Conservation (phyloP, 2,113 vertebrate genomes). For the Peromyscus californicus region DNA sequence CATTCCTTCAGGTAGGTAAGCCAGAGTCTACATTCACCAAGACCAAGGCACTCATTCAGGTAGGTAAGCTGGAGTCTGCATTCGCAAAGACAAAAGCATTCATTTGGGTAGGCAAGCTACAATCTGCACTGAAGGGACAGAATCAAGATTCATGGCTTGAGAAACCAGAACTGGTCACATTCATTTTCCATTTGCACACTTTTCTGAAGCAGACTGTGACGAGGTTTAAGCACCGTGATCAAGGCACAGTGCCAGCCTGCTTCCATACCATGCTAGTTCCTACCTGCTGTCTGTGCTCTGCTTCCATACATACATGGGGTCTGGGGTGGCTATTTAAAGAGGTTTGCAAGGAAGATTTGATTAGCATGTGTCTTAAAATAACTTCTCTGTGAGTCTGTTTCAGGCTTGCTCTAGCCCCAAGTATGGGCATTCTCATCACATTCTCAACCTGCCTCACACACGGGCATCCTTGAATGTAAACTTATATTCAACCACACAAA, state of each 20-base stretch:
- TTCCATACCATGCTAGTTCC: neutral
- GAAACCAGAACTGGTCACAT: neutral
- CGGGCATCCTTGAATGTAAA: neutral
- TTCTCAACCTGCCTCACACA: neutral
- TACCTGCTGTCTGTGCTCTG: neutral
- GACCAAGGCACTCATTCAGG: no score
- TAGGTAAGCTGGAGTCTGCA: no score
- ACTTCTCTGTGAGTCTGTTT: neutral
- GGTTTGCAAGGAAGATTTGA: neutral
- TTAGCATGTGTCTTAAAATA: slow-evolving; percentile 34
- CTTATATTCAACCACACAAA: neutral
- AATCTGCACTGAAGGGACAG: neutral
- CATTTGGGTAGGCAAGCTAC: neutral
- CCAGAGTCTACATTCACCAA: no score
- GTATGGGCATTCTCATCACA: neutral
- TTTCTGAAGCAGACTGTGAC: neutral
- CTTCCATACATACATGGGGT: neutral
- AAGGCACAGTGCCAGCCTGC: neutral
- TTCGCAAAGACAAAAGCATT: neutral
- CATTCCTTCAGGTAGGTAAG: no score
- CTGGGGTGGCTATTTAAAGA: neutral
- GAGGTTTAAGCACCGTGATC: neutral
- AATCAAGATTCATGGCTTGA: neutral
- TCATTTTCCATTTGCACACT: neutral
- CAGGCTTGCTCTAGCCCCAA: neutral